Evolutionary conservation across 2,113 vertebrate species (phyloP), one percentile per base, ranked within the genome.

Genomic region (Indicator maculatus): DNA sequence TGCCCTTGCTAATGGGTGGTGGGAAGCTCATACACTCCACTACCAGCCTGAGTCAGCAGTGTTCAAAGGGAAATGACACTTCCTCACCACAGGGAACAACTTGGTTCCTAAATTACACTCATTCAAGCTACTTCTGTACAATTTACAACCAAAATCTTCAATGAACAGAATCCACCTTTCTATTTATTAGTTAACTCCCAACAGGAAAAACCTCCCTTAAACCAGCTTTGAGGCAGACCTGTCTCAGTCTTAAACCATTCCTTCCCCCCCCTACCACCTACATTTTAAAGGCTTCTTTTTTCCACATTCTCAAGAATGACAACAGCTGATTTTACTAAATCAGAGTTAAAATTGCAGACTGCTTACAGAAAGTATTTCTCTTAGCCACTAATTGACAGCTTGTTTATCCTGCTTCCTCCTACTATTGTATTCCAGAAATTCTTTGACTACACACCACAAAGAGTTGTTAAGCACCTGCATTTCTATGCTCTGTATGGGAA

Each of bases 321-420:
- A 88, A 85, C 18, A 38, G 44, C n/a, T 75, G 27, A 76, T 71
- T 80, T 94, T 77, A 60, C 41, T 86, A 55, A 88, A 88, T 93
- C 72, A 83, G 31, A 78, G 18, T 31, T 70, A 74, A 83, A 95
- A 91, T 5, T 75, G 88, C 41, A 91, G 52, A 53, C 41, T 72
- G 60, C 26, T 85, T 69, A 87, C 26, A 82, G 36, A 79, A 88
- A 59, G 24, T 21, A 9, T 33, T 41, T 38, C 45, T 47, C 67
- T 67, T 33, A 83, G 45, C 71, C 75, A 67, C 64, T 90, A 95
- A 93, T 21, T 82, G 75, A 39, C 47, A 92, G 45, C 31, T 47
- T 81, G 30, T 86, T 91, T 85, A 82, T 69, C 82, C 81, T 75
- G 44, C 65, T 91, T 88, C 86, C 71, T 95, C 71, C 67, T 71